A percentile compares a stretch with the other conserved stretches of the same genome.
Conservation (phyloP, 2,888 invertebrate species). For the Morpho deidamia region DNA sequence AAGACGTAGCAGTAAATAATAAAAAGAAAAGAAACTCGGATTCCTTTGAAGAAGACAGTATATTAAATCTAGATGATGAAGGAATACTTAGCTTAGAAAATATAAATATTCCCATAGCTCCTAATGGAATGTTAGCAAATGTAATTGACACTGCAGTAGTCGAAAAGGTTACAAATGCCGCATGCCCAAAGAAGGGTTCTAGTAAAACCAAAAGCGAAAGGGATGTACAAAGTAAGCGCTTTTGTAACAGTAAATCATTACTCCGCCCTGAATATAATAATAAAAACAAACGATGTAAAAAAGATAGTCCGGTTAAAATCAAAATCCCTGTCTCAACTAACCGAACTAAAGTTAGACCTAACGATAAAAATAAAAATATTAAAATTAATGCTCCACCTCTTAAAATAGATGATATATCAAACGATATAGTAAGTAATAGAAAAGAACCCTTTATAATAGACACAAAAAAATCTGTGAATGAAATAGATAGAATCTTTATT, state of each 20-base stretch:
- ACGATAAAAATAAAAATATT: too few relatives aligned
- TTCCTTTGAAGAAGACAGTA: slow-evolving; percentile 8
- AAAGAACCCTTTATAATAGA: too few relatives aligned
- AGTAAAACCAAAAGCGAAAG: not conserved
- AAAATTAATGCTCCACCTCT: too few relatives aligned
- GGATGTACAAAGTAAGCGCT: too few relatives aligned
- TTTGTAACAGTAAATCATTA: too few relatives aligned
- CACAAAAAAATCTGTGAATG: too few relatives aligned
- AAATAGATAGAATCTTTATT: too few relatives aligned
- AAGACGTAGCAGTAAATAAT: not conserved
- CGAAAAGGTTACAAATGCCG: not conserved
- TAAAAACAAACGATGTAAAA: too few relatives aligned
- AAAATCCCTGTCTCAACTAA: not conserved
- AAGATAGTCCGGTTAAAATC: not conserved
- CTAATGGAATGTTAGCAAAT: not conserved
- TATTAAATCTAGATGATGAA: slow-evolving; percentile 16
- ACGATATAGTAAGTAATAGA: too few relatives aligned
- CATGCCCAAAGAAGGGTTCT: not conserved
- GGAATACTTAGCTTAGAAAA: slow-evolving; percentile 24
- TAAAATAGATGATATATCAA: too few relatives aligned
- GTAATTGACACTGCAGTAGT: not conserved
- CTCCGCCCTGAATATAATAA: too few relatives aligned
- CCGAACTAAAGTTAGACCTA: too few relatives aligned
- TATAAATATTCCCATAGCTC: slow-evolving; percentile 23
- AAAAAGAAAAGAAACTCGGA: slow-evolving; percentile 8